Evolutionary conservation across 2,888 invertebrate genomes (phyloP), one percentile per base, ranked within the genome.

Genomic region (Epistrophe eligans): DNA sequence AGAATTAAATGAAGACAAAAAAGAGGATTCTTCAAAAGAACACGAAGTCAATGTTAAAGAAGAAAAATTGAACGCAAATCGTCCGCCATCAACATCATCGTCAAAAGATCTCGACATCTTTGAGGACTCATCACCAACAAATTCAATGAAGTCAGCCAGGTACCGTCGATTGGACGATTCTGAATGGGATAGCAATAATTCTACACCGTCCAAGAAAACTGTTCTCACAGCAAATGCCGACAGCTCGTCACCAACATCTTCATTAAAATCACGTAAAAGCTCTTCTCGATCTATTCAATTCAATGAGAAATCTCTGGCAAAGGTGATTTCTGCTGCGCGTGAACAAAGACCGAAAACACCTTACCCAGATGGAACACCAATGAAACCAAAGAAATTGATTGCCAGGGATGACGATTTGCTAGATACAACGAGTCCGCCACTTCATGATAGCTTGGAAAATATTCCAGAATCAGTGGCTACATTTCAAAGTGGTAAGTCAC

Each of bases 311-410:
- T 77, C 90, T 60, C 17, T 90, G 13, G 40, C 79, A 10, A 88
- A 88, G 50, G 38, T 77, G 9, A 45, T 70, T 19, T 85, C 89
- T 4, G 74, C 73, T 55, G 91, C 91, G 3, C 90, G 90, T 28
- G 88, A 89, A 7, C 66, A 90, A 13, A 91, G 92, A 10, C 92
- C 92, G 0, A 90, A 89, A 24, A 92, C 92, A 4, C 92, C 92
- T 0, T 93, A 91, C 48, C 92, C 92, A 2, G 92, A 92, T 15
- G 90, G 89, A 74, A 90, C 90, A 1, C 91, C 92, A 4, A 90
- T 89, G 28, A 90, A 90, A 0, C 79, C 89, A 4, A 81, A 74
- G 2, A 89, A 88, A 77, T 90, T 17, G 87, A 90, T 90, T 10
- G 92, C 90, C 10, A 90, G 90, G 89, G 88, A 88, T 4, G 90